Percentiles rank a stretch among this genome's conserved stretches.
These are phyloP conservation scores for Podargus strigoides DNA, from an alignment of 2,797 vertebrate genomes.

Conservation along the genomic window DNA sequence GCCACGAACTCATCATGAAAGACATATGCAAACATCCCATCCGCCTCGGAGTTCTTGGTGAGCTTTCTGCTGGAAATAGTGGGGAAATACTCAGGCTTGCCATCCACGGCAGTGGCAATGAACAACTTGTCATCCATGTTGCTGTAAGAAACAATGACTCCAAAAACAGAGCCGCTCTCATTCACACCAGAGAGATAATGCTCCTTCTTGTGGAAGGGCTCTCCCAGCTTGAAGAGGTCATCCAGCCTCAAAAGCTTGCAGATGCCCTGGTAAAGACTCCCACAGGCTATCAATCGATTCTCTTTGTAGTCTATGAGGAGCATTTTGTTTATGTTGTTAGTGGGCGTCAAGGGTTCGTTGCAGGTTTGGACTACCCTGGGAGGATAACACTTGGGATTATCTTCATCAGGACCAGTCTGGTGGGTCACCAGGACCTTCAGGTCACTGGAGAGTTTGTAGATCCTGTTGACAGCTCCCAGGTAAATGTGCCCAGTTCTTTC, in stretches of 20 bases:
- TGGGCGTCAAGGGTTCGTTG: constrained; percentile 87
- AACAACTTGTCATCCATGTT: constrained; percentile 94
- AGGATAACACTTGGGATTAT: constrained; percentile 97
- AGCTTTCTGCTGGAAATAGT: constrained; percentile 97
- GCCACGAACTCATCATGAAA: constrained; percentile 98
- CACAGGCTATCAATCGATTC: constrained; percentile 93
- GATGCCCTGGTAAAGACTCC: constrained; percentile 96
- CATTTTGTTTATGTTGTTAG: constrained; percentile 98
- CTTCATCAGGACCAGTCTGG: constrained; percentile 93
- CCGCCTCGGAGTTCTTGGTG: constrained; percentile 93
- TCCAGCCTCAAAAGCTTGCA: constrained; percentile 95
- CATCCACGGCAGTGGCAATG: constrained; percentile 94
- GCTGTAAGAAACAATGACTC: constrained; percentile 94
- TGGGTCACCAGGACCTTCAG: constrained; percentile 90
- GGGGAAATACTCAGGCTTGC: constrained; percentile 97
- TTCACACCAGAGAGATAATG: constrained; percentile 98
- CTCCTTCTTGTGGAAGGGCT: constrained; percentile 98
- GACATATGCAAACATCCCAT: constrained; percentile 97
- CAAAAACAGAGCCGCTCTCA: constrained; percentile 94
- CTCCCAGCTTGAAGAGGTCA: constrained; percentile 97
- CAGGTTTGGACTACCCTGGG: constrained; percentile 96
- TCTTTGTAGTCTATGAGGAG: constrained; percentile 97
- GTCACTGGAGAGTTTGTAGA: constrained; percentile 92
- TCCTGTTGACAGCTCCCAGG: constrained; percentile 93
- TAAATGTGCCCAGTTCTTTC: constrained; percentile 94